Base-by-base conservation (phyloP, 2,113 vertebrate species). In the Sisor rabdophorus region DNA sequence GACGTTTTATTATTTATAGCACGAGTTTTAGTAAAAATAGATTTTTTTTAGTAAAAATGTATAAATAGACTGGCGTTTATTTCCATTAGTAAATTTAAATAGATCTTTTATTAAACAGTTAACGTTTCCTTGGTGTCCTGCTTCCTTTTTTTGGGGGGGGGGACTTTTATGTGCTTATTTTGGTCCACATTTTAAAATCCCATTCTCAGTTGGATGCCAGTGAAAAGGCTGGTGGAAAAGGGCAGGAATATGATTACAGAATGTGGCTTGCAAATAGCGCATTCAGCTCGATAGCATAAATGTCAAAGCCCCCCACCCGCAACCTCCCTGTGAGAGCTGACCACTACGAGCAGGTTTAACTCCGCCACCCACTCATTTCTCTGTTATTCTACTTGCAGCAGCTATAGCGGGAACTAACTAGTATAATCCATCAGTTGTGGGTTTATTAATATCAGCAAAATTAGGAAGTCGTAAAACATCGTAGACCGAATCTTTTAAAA, bases 341-440 rank as follows among this genome's bases (percentile, higher is more conserved):
- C 86, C 61, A 24, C 81, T 83, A 78, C 81, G 85, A 83, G 83
- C 87, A 83, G 84, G 87, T 87, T 89, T 76, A 85, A 85, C 87
- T 85, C 76, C 81, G 76, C 73, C 89, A 86, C 86, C 82, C 84
- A 82, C 83, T 87, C 82, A 82, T 87, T 85, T 85, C 81, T 80
- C 60, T 72, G 81, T 83, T 76, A 88, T 91, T 89, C 89, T 68
- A 28, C 47, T 20, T 48, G 85, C 86, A 87, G 89, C 87, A 86
- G 88, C 64, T 17, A 16, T 2, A 26, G 61, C 24, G 7, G 44
- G 0, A 4, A 19, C 64, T 26, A 48, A 3, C 24, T 7, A 48
- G 87, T 89, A 20, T 30, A 32, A 54, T 70, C 50, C 11, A 32
- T 70, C 24, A n/a, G 4, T 32, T 32, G 30, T 32, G 32, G 4